Evolutionary conservation across 37 sponge, comb jelly and placozoan species (phyloP), one percentile per base, ranked within the genome.

Genomic region (Ephydatia muelleri): DNA sequence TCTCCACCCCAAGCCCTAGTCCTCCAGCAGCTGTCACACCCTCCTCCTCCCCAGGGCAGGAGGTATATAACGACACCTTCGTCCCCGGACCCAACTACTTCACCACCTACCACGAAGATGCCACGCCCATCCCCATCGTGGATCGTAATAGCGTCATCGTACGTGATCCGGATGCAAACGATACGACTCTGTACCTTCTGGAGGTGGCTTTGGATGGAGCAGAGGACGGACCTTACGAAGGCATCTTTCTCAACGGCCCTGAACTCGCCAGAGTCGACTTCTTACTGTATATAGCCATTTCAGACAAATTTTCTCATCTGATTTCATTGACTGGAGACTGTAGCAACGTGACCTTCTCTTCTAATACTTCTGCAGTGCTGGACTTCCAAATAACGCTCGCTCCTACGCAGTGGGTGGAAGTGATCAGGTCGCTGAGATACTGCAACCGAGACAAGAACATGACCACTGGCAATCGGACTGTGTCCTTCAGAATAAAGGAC

Each of bases 401-500:
- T 34, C 78, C 89, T 22, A 0, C 27, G n/a, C 77, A 89, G 3
- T 88, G 92, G 90, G 78, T 64, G 40, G 72, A 73, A 29, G 87
- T 88, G 0, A 35, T 96, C 14, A 73, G 72, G 26, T 85, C 92
- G 9, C 70, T 96, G 38, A 83, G 86, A 22, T 96, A 96, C 81
- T 96, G 97, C 76, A 93, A 96, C 78, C 40, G 85, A 4, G 97
- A 96, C 47, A 79, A 94, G 12, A 69, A 93, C 73, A 83, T 94
- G 3, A 71, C 78, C 9, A 76, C 68, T 49, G 97, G 92, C 1
- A 69, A 72, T 23, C 47, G 97, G 49, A 87, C 47, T 64, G 78
- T 93, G 64, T 75, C 84, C 37, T 91, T 96, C 84, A 39, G 80
- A 32, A 67, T 94, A 69, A 78, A 83, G 72, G 97, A 96, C 77